Percentiles rank a stretch among this genome's conserved stretches.
phyloP scores from a whole-genome alignment of 2,888 invertebrate species.

The Tryphoninae sp. region DNA sequence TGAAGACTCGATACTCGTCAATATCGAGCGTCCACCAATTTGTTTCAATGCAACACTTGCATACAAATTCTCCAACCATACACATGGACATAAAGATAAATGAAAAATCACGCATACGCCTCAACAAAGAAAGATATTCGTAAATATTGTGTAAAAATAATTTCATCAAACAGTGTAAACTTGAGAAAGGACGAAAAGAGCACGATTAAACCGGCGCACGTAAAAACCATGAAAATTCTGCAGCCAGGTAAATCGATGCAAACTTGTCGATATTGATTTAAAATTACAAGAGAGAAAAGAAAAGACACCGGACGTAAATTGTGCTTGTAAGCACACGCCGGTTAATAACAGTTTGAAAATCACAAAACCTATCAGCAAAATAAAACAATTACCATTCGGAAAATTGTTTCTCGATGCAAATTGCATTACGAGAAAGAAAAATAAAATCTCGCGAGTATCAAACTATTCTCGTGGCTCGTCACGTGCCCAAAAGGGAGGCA shows the following conservation, averaged over 20 bases:
- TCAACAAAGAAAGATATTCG: background rate
- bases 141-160: background rate
- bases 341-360: background rate
- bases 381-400: background rate
- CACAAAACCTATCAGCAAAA: slow-evolving; percentile 2
- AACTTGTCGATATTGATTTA: slow-evolving; percentile 24
- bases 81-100: background rate
- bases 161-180: background rate
- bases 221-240: slow-evolving; percentile 18
- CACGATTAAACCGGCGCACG: slow-evolving; percentile 38
- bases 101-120: background rate
- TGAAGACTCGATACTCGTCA: slow-evolving; percentile 54
- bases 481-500: slow-evolving; percentile 12
- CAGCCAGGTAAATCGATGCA: slow-evolving; percentile 50
- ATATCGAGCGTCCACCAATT: slow-evolving; percentile 36
- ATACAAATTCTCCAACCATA: background rate
- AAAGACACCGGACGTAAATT: slow-evolving; percentile 17
- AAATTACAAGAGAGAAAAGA: background rate
- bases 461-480: background rate
- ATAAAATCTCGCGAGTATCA: background rate
- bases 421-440: slow-evolving; percentile 18
- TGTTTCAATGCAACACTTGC: slow-evolving; percentile 28
- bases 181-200: slow-evolving; percentile 4
- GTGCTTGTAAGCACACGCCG: slow-evolving; percentile 19
- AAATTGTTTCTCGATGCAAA: slow-evolving; percentile 31